phyloP scores from a whole-genome alignment of 2,113 vertebrate genomes.

The Zosterops japonicus region DNA sequence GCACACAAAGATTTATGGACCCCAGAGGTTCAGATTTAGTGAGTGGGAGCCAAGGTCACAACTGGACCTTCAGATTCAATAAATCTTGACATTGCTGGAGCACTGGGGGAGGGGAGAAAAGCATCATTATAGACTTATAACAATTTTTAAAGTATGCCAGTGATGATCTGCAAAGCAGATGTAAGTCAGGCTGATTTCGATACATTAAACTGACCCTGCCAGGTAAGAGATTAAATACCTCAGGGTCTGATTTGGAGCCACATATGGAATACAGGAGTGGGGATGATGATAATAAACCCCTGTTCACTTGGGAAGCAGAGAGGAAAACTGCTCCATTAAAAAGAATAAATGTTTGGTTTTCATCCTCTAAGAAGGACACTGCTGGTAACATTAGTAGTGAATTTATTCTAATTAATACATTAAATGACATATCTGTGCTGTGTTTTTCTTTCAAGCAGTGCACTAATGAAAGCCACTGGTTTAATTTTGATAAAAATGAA shows the following conservation, averaged over 20 bases:
- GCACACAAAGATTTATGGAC: slow-evolving; percentile 61
- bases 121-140: slow-evolving; percentile 52
- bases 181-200: slow-evolving; percentile 64
- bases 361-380: background rate
- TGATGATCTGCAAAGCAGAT: slow-evolving; percentile 74
- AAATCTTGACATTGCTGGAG: slow-evolving; percentile 66
- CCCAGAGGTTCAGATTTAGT: slow-evolving; percentile 59
- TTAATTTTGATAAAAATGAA: background rate
- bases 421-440: background rate
- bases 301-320: background rate
- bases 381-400: background rate
- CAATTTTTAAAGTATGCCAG: slow-evolving; percentile 53
- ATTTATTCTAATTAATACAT: background rate
- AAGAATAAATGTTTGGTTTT: background rate
- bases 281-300: background rate
- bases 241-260: slow-evolving; percentile 53
- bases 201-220: slow-evolving; percentile 52
- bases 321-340: background rate
- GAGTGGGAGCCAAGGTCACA: slow-evolving; percentile 68
- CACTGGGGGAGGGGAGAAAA: slow-evolving; percentile 21
- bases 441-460: background rate
- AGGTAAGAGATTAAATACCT: slow-evolving; percentile 63
- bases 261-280: slow-evolving; percentile 54
- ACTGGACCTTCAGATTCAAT: slow-evolving; percentile 73
- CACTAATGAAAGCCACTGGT: background rate